phyloP scores from a whole-genome alignment of 2,888 invertebrate genomes.

The Chirona hameri region DNA sequence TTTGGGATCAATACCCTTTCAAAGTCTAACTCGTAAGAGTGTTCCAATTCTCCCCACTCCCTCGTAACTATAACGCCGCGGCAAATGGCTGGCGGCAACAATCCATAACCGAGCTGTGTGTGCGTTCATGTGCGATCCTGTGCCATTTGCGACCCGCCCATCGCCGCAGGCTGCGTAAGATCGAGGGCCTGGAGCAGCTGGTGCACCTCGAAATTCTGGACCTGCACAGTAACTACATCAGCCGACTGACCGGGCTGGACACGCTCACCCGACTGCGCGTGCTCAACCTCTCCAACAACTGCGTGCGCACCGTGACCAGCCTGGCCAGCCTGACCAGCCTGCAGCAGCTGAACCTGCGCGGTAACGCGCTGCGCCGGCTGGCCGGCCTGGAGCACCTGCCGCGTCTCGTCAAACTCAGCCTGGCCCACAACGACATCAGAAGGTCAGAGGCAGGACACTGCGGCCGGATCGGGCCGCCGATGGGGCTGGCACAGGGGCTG shows the following conservation, averaged over 20 bases:
- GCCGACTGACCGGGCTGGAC: conserved; percentile 63
- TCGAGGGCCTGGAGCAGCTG: conserved; percentile 69
- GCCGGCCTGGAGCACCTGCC: conserved; percentile 74
- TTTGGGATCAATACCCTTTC: too few relatives aligned
- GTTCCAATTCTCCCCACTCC: too few relatives aligned
- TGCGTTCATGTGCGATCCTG: too few relatives aligned
- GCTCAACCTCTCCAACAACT: conserved; percentile 88
- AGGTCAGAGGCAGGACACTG: conserved; percentile 50
- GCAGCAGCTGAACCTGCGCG: conserved; percentile 80
- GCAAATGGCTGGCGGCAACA: too few relatives aligned
- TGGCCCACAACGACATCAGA: conserved; percentile 74
- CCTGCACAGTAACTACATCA: conserved; percentile 86
- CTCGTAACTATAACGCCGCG: too few relatives aligned
- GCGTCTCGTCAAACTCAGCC: conserved; percentile 70
- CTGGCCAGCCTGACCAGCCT: conserved; percentile 72
- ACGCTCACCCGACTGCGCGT: conserved; percentile 74
- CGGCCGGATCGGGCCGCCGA: neutral
- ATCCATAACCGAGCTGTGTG: too few relatives aligned
- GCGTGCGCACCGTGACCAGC: conserved; percentile 69
- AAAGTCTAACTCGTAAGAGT: too few relatives aligned
- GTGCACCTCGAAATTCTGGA: conserved; percentile 83
- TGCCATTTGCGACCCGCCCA: neutral
- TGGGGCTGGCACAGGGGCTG: neutral
- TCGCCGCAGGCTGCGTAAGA: conserved; percentile 63
- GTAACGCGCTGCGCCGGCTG: conserved; percentile 74